A percentile compares a stretch with the other conserved stretches of the same genome.
phyloP scores from a whole-genome alignment of 2,113 vertebrate genomes.

The Struthidea cinerea region DNA sequence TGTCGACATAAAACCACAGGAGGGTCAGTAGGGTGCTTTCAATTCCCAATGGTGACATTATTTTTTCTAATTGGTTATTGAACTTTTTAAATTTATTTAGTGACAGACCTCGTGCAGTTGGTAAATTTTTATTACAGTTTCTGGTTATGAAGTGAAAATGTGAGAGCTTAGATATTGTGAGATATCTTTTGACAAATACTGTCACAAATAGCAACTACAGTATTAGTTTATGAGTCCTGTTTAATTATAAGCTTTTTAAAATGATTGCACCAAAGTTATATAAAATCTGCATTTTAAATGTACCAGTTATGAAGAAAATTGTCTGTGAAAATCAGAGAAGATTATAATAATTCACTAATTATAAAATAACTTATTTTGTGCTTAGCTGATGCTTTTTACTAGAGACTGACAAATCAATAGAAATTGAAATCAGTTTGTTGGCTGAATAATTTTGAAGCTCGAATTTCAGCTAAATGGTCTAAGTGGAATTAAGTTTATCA shows the following conservation, averaged over 20 bases:
- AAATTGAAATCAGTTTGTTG: not conserved
- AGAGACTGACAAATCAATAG: not conserved
- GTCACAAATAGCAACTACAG: not conserved
- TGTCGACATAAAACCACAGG: not conserved
- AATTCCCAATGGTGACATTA: accelerated
- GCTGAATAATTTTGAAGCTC: not conserved
- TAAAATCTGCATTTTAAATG: not conserved
- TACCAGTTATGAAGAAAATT: not conserved
- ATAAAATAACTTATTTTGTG: not conserved
- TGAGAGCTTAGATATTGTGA: not conserved
- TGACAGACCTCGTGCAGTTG: not conserved
- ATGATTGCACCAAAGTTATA: not conserved
- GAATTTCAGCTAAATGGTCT: not conserved
- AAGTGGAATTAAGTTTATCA: not conserved
- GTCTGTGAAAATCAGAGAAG: not conserved
- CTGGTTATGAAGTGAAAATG: not conserved
- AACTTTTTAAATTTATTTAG: not conserved
- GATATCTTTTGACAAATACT: not conserved
- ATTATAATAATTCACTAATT: not conserved
- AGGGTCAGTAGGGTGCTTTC: not conserved
- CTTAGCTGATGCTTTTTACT: not conserved
- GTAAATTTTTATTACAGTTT: not conserved
- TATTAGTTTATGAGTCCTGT: not conserved
- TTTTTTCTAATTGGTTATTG: not conserved
- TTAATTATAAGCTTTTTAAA: not conserved